Evolutionary conservation across 2,113 vertebrate species (phyloP).

Genomic region (Pygoscelis adeliae): DNA sequence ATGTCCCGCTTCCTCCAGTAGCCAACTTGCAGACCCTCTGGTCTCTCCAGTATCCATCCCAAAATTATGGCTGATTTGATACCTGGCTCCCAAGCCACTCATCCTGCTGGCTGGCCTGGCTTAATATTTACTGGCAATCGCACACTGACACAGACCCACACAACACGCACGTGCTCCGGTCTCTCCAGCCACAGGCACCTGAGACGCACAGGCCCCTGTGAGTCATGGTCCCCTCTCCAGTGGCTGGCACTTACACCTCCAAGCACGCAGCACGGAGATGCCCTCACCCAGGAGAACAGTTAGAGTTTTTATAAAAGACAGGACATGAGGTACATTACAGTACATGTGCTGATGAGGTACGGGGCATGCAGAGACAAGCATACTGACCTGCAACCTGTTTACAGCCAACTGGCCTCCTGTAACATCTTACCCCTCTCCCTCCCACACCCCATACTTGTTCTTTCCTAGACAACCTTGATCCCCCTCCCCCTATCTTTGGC

Average conservation of each 20-base stretch:
- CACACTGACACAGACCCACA: neutral
- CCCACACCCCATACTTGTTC: fast-evolving
- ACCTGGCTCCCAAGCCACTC: neutral
- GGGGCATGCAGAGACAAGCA: neutral
- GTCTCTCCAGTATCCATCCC: neutral
- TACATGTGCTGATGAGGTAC: neutral
- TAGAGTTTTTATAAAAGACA: neutral
- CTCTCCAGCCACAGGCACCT: neutral
- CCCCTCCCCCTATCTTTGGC: fast-evolving
- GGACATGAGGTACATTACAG: neutral
- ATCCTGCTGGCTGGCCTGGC: neutral
- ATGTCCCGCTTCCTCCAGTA: neutral
- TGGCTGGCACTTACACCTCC: neutral
- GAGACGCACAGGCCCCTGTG: fast-evolving
- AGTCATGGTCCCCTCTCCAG: fast-evolving
- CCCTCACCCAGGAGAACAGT: neutral
- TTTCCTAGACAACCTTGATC: neutral
- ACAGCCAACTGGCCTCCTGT: neutral
- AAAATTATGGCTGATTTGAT: neutral
- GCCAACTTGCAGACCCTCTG: neutral
- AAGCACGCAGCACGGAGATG: neutral
- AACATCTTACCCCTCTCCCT: neutral
- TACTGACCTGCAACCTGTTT: neutral
- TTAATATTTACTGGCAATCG: fast-evolving
- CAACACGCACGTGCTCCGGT: fast-evolving